phyloP scores from a whole-genome alignment of 2,113 vertebrate species.

The Marmota monax region DNA sequence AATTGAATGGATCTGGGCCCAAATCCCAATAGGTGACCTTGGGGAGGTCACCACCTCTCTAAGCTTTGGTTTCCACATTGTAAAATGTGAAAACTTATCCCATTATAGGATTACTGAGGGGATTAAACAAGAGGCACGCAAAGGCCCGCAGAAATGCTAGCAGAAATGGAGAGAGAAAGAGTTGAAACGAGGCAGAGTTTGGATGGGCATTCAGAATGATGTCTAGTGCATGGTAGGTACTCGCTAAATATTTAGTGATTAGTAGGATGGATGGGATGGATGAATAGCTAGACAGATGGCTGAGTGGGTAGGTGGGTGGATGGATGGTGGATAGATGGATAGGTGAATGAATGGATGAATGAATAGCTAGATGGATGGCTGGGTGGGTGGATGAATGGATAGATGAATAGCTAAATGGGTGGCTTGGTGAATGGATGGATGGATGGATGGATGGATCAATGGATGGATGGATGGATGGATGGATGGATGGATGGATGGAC shows the following conservation, averaged over 20 bases:
- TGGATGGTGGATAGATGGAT: no score
- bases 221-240: neutral
- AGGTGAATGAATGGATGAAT: neutral
- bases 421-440: neutral
- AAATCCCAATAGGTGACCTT: neutral
- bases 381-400: neutral
- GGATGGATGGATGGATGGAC: rapidly evolving
- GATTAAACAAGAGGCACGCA: neutral
- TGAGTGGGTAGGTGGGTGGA: neutral
- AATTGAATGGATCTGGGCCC: neutral
- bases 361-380: neutral
- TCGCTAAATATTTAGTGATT: neutral
- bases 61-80: neutral
- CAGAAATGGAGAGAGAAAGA: neutral
- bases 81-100: neutral
- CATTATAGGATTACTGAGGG: neutral
- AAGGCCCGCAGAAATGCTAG: neutral
- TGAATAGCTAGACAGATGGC: neutral
- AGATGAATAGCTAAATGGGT: neutral
- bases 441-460: no score
- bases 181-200: neutral
- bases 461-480: neutral
- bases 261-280: neutral
- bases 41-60: neutral
- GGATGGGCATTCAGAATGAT: neutral